Evolutionary conservation across 1,140 invertebrate genomes (phyloP), one percentile per base, ranked within the genome.

Genomic region (Polypedilum pembai): DNA sequence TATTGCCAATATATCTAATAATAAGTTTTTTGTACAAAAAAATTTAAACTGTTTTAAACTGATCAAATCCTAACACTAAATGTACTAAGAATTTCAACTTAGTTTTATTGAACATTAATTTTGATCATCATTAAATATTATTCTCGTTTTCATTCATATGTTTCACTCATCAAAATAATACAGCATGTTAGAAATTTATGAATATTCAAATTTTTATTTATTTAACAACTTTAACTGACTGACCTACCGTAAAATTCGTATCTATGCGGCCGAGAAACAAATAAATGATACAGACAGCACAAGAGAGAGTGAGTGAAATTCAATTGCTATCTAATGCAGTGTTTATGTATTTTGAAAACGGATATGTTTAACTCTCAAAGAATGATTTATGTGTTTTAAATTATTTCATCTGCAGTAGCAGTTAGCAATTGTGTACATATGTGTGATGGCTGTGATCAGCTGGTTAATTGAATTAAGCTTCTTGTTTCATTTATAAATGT

Each of bases 361-460:
- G 45, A 56, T 56, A 56, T 56, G 8, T 56, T 33, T 33, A 12
- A 12, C n/a, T 56, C 45, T 56, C 45, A 56, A 56, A 33, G 5
- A 56, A 56, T 56, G 45, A 56, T 56, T 56, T 56, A 56, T 56
- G 45, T 56, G n/a, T 56, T 56, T 56, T 56, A 56, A 56, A 56
- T 56, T 56, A n/a, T 56, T 56, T 56, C 4, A 45, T 45, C 41
- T 45, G 41, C 41, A 12, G 41, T 33, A 33, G 24, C 24, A 33
- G 1, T 33, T 33, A 33, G 5, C 24, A 33, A 33, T 33, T 33
- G 24, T 33, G 5, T 33, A 12, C 41, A 45, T 45, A 45, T 45
- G 45, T 56, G 45, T 56, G 24, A 33, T 33, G 12, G 45, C 12
- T 56, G 45, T 15, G n/a, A 56, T 56, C 45, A 56, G 8, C 45